Evolutionary conservation across 2,888 invertebrate species (phyloP), one percentile per base, ranked within the genome.

Genomic region (Dioctria linearis): DNA sequence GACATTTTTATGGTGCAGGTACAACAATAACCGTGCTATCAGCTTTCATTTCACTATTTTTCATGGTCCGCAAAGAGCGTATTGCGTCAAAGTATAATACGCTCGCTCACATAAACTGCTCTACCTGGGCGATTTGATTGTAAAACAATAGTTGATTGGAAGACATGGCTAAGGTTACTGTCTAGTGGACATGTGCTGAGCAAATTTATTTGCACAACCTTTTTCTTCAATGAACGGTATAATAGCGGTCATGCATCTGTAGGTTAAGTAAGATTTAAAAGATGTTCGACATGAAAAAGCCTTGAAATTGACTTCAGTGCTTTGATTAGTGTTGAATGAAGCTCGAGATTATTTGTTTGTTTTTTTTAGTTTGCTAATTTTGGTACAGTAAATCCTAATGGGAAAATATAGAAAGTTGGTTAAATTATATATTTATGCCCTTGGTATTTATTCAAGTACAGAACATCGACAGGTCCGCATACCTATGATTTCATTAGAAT

Each of bases 1-100:
- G 66, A 66, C 66, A 66, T 42, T 66, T 66, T 66, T 66, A 66
- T 66, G 46, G 66, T 43, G 66, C 40, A 42, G 66, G 66, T 66
- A 66, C 40, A 42, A 66, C 66, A 66, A 66, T 66, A 66, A 66
- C 66, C 66, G 66, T 43, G 66, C 25, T 25, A 66, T 66, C 66
- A 66, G 66, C n/a, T 66, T 43, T 37, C 46, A 46, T 66, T 66
- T 43, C 46, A 66, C 43, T 43, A 13, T 6, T 43, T 66, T 66
- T 43, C 66, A 66, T 66, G 42, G 43, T n/a, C 42, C 42, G 66
- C 43, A 66, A 43, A 25, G 25, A 25, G 25, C 25, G 5, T 46
- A 11, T 66, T 66, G 66, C 43, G 46, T 66, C 66, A 66, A 1
- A 25, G 25, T n/a, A 43, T 43, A 66, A 59, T 43, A 4, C 66